Base-by-base conservation (phyloP, 2,888 invertebrate genomes). In the Diplolepis rosae region DNA sequence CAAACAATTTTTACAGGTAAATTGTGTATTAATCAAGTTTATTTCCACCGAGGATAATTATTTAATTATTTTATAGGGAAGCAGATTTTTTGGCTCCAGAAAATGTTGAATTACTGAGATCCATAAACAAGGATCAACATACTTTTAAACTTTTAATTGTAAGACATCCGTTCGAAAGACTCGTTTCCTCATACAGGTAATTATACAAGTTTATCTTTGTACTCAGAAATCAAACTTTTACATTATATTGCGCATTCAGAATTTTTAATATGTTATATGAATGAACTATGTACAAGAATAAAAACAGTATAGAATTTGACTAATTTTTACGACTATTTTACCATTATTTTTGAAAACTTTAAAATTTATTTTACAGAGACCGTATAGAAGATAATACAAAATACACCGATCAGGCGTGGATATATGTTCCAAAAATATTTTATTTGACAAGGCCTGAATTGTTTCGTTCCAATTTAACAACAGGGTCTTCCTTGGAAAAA, bases 121-220 rank as follows among this genome's bases (percentile, higher is more conserved):
- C 68, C 28, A 68, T 83, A 1, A 74, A 81, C 15, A 78, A 77
- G 1, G 78, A 87, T 68, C 66, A 71, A 30, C 73, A 73, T 27
- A 75, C 82, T 7, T 86, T 87, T 56, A 88, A 88, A 75, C 82
- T 89, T 51, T 67, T 89, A 9, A 71, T 86, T 1, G 86, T 89
- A 1, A 81, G 89, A 48, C 89, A 89, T 80, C 89, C 89, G 1
- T 89, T 89, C 72, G 84, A 87, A 69, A 82, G 89, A 9, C 77
- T 89, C 1, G 88, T 89, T 11, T 89, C 89, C n/a, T 84, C 87
- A 0, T 89, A 87, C 71, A 85, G 87, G 88, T 87, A 83, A 72
- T 51, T 39, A 42, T 27, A 52, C 13, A 13, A n/a, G 24, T 6
- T 1, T 1, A 52, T 42, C 3, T 15, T 22, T 6, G 5, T n/a